These are phyloP conservation scores for Natrix natrix DNA, from an alignment of 2,797 vertebrate genomes.

Conservation along the genomic window DNA sequence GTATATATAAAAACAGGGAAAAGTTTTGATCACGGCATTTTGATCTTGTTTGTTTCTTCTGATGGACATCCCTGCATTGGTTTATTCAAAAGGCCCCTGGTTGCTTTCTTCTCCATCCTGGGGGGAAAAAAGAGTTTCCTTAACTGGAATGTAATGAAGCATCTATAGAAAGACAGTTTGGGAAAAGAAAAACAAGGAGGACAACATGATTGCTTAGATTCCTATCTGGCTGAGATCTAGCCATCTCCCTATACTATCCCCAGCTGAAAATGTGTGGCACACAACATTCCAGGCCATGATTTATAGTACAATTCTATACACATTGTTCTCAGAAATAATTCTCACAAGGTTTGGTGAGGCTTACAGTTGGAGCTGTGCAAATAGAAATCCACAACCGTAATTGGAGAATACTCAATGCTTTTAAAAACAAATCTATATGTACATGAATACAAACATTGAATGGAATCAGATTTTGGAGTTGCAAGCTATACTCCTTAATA, in stretches of 20 bases:
- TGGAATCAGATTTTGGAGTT: not conserved
- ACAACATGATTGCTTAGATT: not conserved
- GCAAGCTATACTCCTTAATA: not conserved
- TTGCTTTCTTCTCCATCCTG: not conserved
- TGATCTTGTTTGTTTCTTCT: not conserved
- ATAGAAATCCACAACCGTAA: not conserved
- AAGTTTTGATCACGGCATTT: not conserved
- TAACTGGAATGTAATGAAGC: not conserved
- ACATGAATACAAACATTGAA: slow-evolving; percentile 1
- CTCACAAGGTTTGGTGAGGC: not conserved
- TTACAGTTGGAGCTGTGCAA: not conserved
- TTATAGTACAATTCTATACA: slow-evolving; percentile 2
- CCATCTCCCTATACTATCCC: no score
- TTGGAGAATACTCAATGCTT: not conserved
- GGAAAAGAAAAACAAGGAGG: not conserved
- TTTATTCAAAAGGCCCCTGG: not conserved
- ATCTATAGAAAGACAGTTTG: not conserved
- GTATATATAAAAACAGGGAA: not conserved
- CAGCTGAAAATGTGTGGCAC: not conserved
- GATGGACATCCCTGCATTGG: not conserved
- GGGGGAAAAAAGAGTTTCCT: not conserved
- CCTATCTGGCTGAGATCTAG: not conserved
- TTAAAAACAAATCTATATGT: not conserved
- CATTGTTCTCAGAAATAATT: not conserved
- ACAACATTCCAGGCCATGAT: slow-evolving; percentile 5